These are phyloP conservation scores for Drosophila orena DNA, from an alignment of 1,140 invertebrate species.

Conservation along the genomic window DNA sequence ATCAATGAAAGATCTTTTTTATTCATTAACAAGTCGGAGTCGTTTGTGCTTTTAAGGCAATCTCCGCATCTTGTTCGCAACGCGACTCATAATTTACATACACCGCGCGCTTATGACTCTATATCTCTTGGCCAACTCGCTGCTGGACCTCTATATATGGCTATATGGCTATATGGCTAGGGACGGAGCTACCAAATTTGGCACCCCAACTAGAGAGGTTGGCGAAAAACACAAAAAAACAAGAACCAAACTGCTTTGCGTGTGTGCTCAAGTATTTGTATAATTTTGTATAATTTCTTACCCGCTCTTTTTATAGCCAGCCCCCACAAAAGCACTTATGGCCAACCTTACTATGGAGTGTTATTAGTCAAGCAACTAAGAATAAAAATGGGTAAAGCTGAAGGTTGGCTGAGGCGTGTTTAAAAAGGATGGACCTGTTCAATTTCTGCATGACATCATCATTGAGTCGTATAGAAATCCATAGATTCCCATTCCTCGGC, in stretches of 20 bases:
- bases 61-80: conserved; percentile 37
- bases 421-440: conserved; percentile 37
- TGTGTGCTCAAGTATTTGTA: conserved; percentile 62
- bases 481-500: not conserved
- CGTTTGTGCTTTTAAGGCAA: conserved; percentile 67
- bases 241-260: conserved; percentile 25
- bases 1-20: conserved; percentile 78
- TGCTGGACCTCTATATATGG: conserved; percentile 53
- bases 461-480: conserved; percentile 1
- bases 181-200: conserved; percentile 68
- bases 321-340: conserved; percentile 43
- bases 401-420: conserved; percentile 25
- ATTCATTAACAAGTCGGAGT: conserved; percentile 75
- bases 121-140: conserved; percentile 50
- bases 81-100: conserved; percentile 77
- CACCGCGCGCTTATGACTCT: conserved; percentile 57
- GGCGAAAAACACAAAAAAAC: too few species aligned
- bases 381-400: conserved; percentile 43
- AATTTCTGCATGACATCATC: conserved; percentile 31
- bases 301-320: conserved; percentile 44
- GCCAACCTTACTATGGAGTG: conserved; percentile 36
- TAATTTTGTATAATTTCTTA: conserved; percentile 48
- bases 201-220: conserved; percentile 45
- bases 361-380: conserved; percentile 43
- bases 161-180: conserved; percentile 56